phyloP scores from a whole-genome alignment of 2,113 vertebrate genomes.

The human region GRCh38 chr13:62535001-62535500 shows the following conservation, averaged over 20 bases:
- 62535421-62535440: neutral
- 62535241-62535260: neutral
- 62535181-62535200: neutral
- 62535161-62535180: neutral
- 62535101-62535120: neutral
- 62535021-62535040: neutral
- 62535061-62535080: neutral
- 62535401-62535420: neutral
- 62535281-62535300: neutral
- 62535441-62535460: neutral
- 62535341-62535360: neutral
- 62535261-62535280: neutral
- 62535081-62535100: neutral
- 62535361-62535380: neutral
- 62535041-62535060: neutral
- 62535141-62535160: neutral
- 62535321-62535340: neutral
- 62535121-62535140: neutral
- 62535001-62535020: neutral
- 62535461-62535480: neutral
- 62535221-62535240: neutral
- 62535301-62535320: neutral
- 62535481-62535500: neutral
- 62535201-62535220: neutral
- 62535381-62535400: neutral